A percentile compares a stretch with the other conserved stretches of the same genome.
Conservation (phyloP, 2,888 invertebrate genomes). For the Epinotia demarniana region DNA sequence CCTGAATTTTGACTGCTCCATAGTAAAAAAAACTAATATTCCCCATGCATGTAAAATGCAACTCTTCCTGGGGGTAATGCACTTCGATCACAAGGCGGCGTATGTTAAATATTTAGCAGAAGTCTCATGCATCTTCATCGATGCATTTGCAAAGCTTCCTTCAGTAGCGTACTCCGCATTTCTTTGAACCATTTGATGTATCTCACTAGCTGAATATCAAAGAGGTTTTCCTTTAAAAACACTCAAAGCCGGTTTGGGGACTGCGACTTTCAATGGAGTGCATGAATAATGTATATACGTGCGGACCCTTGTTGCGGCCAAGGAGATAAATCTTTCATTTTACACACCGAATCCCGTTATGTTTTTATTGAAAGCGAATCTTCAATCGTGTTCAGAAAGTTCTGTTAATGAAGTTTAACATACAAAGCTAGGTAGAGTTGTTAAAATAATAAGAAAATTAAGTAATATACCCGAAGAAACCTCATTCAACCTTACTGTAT, state of each 20-base stretch:
- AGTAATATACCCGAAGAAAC: not conserved
- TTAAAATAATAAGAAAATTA: not conserved
- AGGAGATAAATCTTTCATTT: constrained; percentile 75
- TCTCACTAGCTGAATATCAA: constrained; percentile 62
- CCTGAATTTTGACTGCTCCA: not conserved
- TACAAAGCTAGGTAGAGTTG: not conserved
- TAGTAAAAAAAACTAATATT: not conserved
- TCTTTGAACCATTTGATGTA: constrained; percentile 58
- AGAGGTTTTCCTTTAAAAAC: constrained; percentile 70
- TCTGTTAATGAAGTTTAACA: constrained; percentile 53
- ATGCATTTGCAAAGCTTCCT: constrained; percentile 42
- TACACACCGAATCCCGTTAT: constrained; percentile 69
- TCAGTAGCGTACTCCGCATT: constrained; percentile 50
- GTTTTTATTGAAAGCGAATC: constrained; percentile 68
- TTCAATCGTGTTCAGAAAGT: constrained; percentile 60
- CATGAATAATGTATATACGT: constrained; percentile 73
- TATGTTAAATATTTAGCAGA: constrained; percentile 38
- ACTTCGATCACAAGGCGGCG: not conserved
- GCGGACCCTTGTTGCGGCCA: constrained; percentile 57
- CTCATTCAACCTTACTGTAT: not conserved
- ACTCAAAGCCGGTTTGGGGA: constrained; percentile 65
- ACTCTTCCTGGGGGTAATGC: not conserved
- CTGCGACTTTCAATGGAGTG: constrained; percentile 70
- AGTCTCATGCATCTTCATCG: constrained; percentile 39
- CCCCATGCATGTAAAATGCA: not conserved